These are phyloP conservation scores for Pseudomyrmex cubaensis DNA, from an alignment of 1,140 invertebrate genomes.

Conservation along the genomic window DNA sequence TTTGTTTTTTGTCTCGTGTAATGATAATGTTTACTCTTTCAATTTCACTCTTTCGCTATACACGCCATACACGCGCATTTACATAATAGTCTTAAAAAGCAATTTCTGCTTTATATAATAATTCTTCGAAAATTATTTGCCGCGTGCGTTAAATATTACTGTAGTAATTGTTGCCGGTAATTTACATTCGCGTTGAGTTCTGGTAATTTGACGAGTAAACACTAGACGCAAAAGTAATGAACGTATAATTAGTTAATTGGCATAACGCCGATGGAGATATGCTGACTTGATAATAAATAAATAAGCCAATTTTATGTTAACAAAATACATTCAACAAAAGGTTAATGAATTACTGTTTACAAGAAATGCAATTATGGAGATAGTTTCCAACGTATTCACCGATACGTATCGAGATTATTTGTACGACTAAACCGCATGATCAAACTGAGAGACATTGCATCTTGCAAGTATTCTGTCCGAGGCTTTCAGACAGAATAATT, in stretches of 20 bases:
- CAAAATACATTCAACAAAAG: slow-evolving; percentile 44
- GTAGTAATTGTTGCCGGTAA: slow-evolving; percentile 17
- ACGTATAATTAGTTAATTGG: slow-evolving; percentile 42
- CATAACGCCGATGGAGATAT: slow-evolving; percentile 22
- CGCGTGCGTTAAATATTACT: slow-evolving; percentile 23
- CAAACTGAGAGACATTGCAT: neutral
- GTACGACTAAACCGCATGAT: slow-evolving; percentile 41
- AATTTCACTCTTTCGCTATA: neutral
- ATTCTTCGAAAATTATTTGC: slow-evolving; percentile 1
- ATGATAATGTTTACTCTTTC: neutral
- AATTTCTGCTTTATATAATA: neutral
- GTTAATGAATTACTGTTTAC: slow-evolving; percentile 41
- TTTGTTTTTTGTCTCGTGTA: neutral
- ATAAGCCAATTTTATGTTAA: slow-evolving; percentile 41
- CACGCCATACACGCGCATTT: neutral
- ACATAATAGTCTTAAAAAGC: neutral
- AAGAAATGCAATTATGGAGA: slow-evolving; percentile 52
- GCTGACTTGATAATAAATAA: slow-evolving; percentile 15
- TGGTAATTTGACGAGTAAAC: slow-evolving; percentile 30
- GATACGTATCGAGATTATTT: slow-evolving; percentile 47
- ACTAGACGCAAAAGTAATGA: slow-evolving; percentile 40
- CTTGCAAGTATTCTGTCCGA: too few species aligned
- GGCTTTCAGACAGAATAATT: slow-evolving; percentile 39
- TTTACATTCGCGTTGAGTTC: slow-evolving; percentile 20
- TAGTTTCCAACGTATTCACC: slow-evolving; percentile 29